A percentile compares a stretch with the other conserved stretches of the same genome.
phyloP scores from a whole-genome alignment of 1,140 invertebrate genomes.

The Manduca sexta region DNA sequence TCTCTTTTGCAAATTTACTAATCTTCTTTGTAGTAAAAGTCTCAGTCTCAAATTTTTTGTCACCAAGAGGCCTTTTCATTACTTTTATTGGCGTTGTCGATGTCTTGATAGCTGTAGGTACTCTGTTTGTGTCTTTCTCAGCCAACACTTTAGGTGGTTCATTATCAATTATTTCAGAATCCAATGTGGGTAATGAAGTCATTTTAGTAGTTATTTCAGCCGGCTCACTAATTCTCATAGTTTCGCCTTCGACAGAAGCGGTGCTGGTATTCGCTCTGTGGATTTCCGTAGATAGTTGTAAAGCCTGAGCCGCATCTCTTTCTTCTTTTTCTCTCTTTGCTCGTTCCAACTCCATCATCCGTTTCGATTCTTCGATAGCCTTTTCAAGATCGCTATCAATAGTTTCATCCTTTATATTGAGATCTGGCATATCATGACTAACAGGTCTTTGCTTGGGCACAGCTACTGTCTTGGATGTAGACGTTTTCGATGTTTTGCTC shows the following conservation, averaged over 20 bases:
- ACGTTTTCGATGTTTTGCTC: conserved; percentile 55
- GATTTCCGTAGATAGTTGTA: conserved; percentile 47
- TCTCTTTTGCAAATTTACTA: conserved; percentile 51
- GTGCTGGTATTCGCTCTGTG: conserved; percentile 51
- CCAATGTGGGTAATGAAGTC: conserved; percentile 67
- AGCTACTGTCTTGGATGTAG: conserved; percentile 37
- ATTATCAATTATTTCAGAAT: conserved; percentile 46
- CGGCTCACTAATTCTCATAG: conserved; percentile 18
- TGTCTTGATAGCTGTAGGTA: conserved; percentile 32
- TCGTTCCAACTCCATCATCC: conserved; percentile 67
- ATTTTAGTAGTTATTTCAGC: conserved; percentile 38
- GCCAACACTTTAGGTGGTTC: conserved; percentile 49
- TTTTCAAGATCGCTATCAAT: conserved; percentile 71
- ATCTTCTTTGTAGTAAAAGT: conserved; percentile 40
- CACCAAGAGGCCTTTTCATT: conserved; percentile 49
- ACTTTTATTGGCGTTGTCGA: conserved; percentile 39
- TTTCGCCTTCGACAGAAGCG: conserved; percentile 20
- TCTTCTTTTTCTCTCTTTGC: conserved; percentile 60
- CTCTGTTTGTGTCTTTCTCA: conserved; percentile 62
- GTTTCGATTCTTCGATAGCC: conserved; percentile 69
- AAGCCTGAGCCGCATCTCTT: conserved; percentile 44
- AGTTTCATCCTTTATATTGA: conserved; percentile 67
- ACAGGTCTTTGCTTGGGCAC: conserved; percentile 54
- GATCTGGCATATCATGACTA: conserved; percentile 70
- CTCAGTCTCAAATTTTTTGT: conserved; percentile 53